Evolutionary conservation across 2,113 vertebrate genomes (phyloP), one percentile per base, ranked within the genome.

Genomic region (Gallinago jamesoni): DNA sequence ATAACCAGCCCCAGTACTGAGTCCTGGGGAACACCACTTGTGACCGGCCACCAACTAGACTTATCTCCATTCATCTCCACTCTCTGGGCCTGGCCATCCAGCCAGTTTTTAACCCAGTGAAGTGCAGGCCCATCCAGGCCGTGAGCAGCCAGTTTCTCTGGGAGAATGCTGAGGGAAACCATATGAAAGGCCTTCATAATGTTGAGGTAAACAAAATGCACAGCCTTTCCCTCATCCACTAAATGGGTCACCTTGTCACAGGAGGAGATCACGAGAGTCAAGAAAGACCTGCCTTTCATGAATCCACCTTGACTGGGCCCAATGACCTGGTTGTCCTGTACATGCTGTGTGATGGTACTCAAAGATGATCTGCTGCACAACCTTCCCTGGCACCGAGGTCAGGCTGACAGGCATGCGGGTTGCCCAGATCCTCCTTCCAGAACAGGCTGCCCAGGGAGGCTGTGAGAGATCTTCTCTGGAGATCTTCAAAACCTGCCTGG

Each of bases 311-410:
- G 28, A 8, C 11, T 73, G 37, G 4, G 6, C 59, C 53, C 48
- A 23, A 43, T 57, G 4, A 1, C 14, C 25, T 59, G 9, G 2
- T 59, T 87, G 14, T 53, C 22, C 24, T 37, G 2, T 45, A 21
- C 2, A 2, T 67, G 28, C 10, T 1, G 0, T 1, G 0, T 50
- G 6, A 31, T 56, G 16, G 28, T 17, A 27, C 12, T 27, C 20
- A 57, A 9, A 9, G 20, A 41, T 37, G 11, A 57, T 37, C 21
- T 30, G 25, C 21, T 76, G 41, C 16, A 25, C 25, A 25, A 41
- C 3, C 16, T 80, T 84, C 28, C 12, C 5, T 0, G 0, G 9
- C 33, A 68, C 10, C 0, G 0, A 66, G 45, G 10, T 68, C 52
- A 88, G 19, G 0, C 1, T 75, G 39, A 56, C 3, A 56, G 12